Base-by-base conservation (phyloP, 2,888 invertebrate genomes). In the Perithous albicinctus region DNA sequence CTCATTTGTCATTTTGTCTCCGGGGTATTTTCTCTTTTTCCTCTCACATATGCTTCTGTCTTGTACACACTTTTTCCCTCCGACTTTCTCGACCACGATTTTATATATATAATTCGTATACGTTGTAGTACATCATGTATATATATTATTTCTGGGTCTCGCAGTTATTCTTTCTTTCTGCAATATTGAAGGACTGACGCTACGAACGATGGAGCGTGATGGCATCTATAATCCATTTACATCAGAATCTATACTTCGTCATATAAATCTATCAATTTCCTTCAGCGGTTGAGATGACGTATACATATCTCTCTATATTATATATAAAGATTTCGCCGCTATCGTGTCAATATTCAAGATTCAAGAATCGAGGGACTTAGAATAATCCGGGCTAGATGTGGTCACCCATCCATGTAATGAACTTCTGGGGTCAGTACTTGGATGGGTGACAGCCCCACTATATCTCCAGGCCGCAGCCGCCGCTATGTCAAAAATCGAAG, bases 251-350 rank as follows among this genome's bases (percentile, higher is more conserved):
- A 84, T 84, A 87, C 85, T 84, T 59, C 41, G 85, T 75, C 87
- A 85, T 84, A 88, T 90, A 90, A 90, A 91, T 90, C 90, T 88
- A 89, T 91, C 91, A 88, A 85, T 86, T 85, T 83, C 77, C 77
- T 85, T 78, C 82, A 82, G 81, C 82, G 81, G 35, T 70, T 56
- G 72, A 74, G 69, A 80, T 81, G 77, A 20, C 63, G 63, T 69
- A 46, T 51, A 51, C 26, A 51, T 26, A n/a, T n/a, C n/a, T n/a
- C n/a, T 10, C 1, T 10, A 12, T 51, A 4, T 1, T 6, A 51
- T 12, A 51, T 51, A 12, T 26, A 38, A n/a, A n/a, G n/a, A n/a
- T n/a, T n/a, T n/a, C n/a, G n/a, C n/a, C n/a, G n/a, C n/a, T n/a
- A n/a, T n/a, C n/a, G n/a, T n/a, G n/a, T n/a, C n/a, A n/a, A n/a